Percentiles rank a stretch among this genome's conserved stretches.
These are phyloP conservation scores for Xanthia togata DNA, from an alignment of 2,888 invertebrate genomes.

Conservation along the genomic window DNA sequence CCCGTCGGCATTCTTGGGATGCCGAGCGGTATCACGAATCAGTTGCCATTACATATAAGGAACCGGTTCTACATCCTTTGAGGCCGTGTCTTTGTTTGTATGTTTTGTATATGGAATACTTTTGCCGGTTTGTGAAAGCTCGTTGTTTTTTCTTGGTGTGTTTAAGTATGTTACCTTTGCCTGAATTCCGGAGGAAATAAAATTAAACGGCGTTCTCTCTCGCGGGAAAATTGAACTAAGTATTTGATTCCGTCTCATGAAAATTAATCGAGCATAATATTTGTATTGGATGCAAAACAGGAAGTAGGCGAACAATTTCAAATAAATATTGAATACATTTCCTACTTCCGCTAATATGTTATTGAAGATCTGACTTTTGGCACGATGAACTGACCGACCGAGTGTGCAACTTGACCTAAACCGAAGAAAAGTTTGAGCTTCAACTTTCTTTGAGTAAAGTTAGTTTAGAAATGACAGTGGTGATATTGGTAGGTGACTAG, in stretches of 20 bases:
- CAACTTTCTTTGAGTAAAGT: constrained; percentile 23
- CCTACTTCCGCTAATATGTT: constrained; percentile 43
- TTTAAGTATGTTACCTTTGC: constrained; percentile 2
- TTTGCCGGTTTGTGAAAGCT: constrained; percentile 62
- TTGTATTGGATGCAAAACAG: constrained; percentile 17
- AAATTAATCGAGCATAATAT: neutral
- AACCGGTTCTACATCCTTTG: constrained; percentile 83
- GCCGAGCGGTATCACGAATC: constrained; percentile 72
- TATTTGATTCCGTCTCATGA: neutral
- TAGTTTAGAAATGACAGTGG: neutral
- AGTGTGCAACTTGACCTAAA: constrained; percentile 35
- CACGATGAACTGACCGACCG: constrained; percentile 10
- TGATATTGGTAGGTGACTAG: too few species aligned
- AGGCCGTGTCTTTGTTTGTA: constrained; percentile 74
- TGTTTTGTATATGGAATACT: constrained; percentile 69
- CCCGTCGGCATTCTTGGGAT: constrained; percentile 74
- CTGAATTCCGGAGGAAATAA: constrained; percentile 5
- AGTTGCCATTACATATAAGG: constrained; percentile 69
- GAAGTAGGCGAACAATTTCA: constrained; percentile 23
- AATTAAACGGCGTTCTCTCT: neutral
- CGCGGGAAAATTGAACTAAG: neutral
- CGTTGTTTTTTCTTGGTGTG: constrained; percentile 6
- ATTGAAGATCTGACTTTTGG: constrained; percentile 18
- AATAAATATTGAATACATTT: constrained; percentile 35
- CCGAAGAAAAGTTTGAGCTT: neutral